Percentiles rank a stretch among this genome's conserved stretches.
These are phyloP conservation scores for Zygogramma bicolorata DNA, from an alignment of 2,888 invertebrate genomes.

Conservation along the genomic window DNA sequence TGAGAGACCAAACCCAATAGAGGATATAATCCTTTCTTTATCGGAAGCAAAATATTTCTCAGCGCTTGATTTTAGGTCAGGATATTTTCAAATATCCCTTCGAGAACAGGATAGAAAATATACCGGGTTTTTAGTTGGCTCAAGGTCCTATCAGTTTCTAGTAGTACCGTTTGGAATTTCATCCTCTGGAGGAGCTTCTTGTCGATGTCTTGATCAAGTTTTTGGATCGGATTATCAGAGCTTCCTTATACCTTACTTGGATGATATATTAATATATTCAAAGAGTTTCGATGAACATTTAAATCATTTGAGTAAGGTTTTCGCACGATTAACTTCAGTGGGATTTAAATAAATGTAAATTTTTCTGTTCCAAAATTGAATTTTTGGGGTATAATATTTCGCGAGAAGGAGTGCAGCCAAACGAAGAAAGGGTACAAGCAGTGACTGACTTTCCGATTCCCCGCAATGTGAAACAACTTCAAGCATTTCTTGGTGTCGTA, in stretches of 20 bases:
- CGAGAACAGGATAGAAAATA: no score
- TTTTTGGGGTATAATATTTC: neutral
- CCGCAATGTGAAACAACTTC: neutral
- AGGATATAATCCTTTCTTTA: neutral
- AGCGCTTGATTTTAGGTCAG: neutral
- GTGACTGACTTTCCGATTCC: neutral
- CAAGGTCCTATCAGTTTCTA: neutral
- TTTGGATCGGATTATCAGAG: neutral
- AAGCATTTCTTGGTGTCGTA: neutral
- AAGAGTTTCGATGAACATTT: neutral
- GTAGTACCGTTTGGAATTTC: neutral
- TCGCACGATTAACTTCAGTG: neutral
- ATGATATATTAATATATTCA: neutral
- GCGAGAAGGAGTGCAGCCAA: neutral
- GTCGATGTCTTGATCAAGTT: neutral
- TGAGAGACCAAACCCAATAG: neutral
- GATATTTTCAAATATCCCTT: no score
- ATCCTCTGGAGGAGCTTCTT: neutral
- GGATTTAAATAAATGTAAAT: neutral
- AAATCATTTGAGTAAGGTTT: neutral
- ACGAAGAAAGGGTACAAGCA: no score
- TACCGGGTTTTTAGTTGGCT: neutral
- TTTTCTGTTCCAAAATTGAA: neutral
- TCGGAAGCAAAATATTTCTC: neutral
- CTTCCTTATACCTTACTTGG: neutral